Evolutionary conservation across 1,140 invertebrate species (phyloP), one percentile per base, ranked within the genome.

Genomic region (Anthonomus grandis): DNA sequence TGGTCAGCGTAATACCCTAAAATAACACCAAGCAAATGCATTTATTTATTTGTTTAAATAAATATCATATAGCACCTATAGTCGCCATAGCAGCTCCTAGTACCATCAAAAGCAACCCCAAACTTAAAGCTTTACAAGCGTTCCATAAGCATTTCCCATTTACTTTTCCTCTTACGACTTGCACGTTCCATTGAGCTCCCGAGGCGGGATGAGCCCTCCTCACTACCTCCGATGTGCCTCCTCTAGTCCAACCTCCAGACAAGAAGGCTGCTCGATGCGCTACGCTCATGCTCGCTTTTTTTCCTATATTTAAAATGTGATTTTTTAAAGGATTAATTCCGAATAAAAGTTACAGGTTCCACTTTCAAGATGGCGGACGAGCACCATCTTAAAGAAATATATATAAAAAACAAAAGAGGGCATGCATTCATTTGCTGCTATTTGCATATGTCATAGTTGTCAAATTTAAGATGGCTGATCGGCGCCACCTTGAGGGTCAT

Each of bases 51-150:
- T n/a, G n/a, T n/a, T n/a, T n/a, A n/a, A n/a, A n/a, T n/a, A n/a
- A n/a, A n/a, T n/a, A n/a, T n/a, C n/a, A n/a, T n/a, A 8, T 21
- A 75, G 77, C 78, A 90, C 90, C 91, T 70, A 93, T 84, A n/a
- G 88, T 90, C 19, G 90, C 90, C 91, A 95, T 94, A 36, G 87
- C 87, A 41, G 87, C 88, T 34, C 91, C 91, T 27, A 92, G 80
- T 52, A 90, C 76, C 83, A 93, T 89, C 55, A 94, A 79, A 34
- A 93, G 77, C 41, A 93, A 77, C 17, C 91, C 91, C 55, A 91
- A 78, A 58, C 88, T 87, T 5, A 93, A 79, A 21, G 91, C 91
- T 66, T 91, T 89, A 70, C 90, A 92, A 19, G 90, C 90, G 69
- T 92, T 89, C 90, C 91, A 93, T 55, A 93, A 78, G 71, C 91